Percentiles rank a stretch among this genome's conserved stretches.
These are phyloP conservation scores for Drosophila rellima DNA, from an alignment of 2,888 invertebrate genomes.

Conservation along the genomic window DNA sequence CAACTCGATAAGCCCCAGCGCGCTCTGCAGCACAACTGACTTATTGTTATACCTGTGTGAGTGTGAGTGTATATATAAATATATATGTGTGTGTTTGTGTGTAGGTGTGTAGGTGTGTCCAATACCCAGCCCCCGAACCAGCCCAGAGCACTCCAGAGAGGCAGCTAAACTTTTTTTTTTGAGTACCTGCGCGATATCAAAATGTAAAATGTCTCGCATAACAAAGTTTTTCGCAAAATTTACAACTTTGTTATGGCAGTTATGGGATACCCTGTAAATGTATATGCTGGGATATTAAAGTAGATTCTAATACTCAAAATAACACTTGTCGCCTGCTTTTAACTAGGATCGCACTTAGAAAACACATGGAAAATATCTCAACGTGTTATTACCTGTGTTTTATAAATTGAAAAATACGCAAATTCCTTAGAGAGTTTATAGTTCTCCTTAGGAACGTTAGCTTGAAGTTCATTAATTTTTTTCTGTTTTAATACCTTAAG, in stretches of 20 bases:
- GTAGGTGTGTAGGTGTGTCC: slow-evolving; percentile 72
- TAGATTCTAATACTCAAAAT: neutral
- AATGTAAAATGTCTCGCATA: slow-evolving; percentile 61
- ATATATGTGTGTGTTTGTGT: slow-evolving; percentile 23
- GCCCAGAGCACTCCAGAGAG: slow-evolving; percentile 8
- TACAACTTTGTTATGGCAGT: slow-evolving; percentile 13
- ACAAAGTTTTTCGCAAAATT: slow-evolving; percentile 46
- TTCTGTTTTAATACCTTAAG: neutral
- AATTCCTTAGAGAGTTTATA: neutral
- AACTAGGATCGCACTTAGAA: no score
- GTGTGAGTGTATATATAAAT: slow-evolving; percentile 17
- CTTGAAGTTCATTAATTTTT: neutral
- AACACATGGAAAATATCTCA: no score
- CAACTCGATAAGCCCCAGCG: slow-evolving; percentile 74
- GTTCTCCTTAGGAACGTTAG: neutral
- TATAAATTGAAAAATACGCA: no score
- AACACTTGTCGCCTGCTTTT: neutral
- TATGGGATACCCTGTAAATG: slow-evolving; percentile 15
- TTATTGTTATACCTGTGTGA: slow-evolving; percentile 68
- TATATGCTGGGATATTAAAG: neutral
- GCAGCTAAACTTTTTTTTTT: slow-evolving; percentile 50
- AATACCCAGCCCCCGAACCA: slow-evolving; percentile 39
- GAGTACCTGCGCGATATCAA: slow-evolving; percentile 52
- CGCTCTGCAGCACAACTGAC: slow-evolving; percentile 58
- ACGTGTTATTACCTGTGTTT: no score